Percentiles rank a stretch among this genome's conserved stretches.
These are phyloP conservation scores for Uropetala carovei DNA, from an alignment of 2,888 invertebrate genomes.

Conservation along the genomic window DNA sequence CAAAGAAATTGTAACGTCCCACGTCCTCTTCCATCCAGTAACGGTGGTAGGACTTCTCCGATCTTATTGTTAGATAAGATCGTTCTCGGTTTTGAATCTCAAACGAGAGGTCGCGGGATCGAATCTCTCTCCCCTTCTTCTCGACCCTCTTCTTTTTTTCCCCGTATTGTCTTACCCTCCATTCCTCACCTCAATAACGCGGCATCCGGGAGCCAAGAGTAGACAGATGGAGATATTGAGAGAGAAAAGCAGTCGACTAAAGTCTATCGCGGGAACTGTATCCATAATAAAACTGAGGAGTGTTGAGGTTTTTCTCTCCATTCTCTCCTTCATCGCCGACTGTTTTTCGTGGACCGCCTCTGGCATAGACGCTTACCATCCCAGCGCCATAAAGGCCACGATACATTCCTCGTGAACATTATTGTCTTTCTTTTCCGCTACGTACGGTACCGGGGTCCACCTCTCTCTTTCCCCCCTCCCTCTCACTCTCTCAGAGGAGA, in stretches of 20 bases:
- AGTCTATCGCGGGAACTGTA: neutral
- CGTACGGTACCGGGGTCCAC: neutral
- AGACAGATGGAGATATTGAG: neutral
- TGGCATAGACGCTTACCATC: neutral
- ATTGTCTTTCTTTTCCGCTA: neutral
- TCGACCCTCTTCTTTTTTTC: neutral
- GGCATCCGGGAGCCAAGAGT: neutral
- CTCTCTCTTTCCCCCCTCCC: neutral
- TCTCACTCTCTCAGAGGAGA: neutral
- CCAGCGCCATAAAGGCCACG: neutral
- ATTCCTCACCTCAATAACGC: neutral
- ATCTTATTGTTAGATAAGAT: too few species aligned
- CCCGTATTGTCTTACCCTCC: neutral
- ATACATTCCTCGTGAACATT: neutral
- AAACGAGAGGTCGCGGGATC: too few species aligned
- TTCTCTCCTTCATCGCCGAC: neutral
- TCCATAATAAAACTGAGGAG: neutral
- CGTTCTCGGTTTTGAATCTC: too few species aligned
- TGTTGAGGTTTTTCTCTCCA: neutral
- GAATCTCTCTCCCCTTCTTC: too few species aligned
- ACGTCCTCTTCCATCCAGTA: too few species aligned
- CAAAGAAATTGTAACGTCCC: too few species aligned
- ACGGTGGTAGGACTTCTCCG: too few species aligned
- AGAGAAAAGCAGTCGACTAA: neutral
- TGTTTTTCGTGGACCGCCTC: constrained; percentile 1